Evolutionary conservation across 2,113 vertebrate genomes (phyloP), one percentile per base, ranked within the genome.

Genomic region (Zingel zingel): DNA sequence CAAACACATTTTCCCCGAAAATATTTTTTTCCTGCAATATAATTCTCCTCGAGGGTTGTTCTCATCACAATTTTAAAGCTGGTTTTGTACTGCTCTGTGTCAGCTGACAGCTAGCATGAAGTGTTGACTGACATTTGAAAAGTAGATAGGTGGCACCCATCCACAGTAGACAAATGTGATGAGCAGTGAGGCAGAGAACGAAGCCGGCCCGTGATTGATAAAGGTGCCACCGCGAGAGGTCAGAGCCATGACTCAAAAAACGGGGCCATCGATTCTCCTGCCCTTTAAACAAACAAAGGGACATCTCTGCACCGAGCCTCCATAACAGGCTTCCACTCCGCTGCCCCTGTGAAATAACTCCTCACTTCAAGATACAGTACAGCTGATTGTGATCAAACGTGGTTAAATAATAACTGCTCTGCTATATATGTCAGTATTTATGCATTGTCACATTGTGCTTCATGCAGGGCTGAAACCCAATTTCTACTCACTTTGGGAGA

Each of bases 211-310:
- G 74, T 94, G 93, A 95, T 95, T 94, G 93, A 95, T 95, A 94
- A 86, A 78, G 89, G 94, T 94, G 94, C 88, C 94, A 94, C 79
- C 3, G 61, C 23, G 25, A 92, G 94, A 94, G 94, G 94, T 95
- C 93, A 94, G 78, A 94, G 85, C 89, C 91, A 94, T 94, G 94
- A 88, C 92, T 95, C 94, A 94, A 94, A 94, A 94, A 93, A 88
- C 73, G 10, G 72, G 81, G 89, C 92, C 92, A 94, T 94, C 87
- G 93, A 95, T 94, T 93, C 76, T 91, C 25, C 84, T 93, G 92
- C 92, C 94, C 92, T 94, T 95, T 94, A 94, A 95, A 94, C 92
- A 95, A 95, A 95, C 93, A 94, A 88, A 93, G 92, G 87, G 91
- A 89, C 92, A 89, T 86, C 79, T 87, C 84, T 74, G 81, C 85